Evolutionary conservation across 1,140 invertebrate genomes (phyloP), one percentile per base, ranked within the genome.

Genomic region (Pissodes strobi): DNA sequence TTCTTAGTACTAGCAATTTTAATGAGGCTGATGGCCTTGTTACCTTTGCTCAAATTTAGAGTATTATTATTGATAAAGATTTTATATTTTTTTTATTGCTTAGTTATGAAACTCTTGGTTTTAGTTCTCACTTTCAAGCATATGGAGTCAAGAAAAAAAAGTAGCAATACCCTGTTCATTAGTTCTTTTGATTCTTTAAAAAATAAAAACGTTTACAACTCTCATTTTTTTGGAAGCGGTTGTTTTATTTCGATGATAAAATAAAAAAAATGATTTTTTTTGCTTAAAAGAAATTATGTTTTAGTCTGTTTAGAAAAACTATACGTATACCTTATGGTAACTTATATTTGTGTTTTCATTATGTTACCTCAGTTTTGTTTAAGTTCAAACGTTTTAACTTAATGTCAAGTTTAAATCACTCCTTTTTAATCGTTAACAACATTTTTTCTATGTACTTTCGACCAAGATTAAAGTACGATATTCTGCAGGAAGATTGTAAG

Each of bases 61-160:
- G 15, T 43, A 43, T 43, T 43, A 43, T 43, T 43, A 43, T 43
- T 17, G 39, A 43, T 43, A 43, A 43, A 13, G 39, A 43, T 43
- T 43, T 6, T 43, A 6, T 43, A 8, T 43, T n/a, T 43, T 43
- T 43, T 9, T 43, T 43, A 17, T 9, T 43, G 13, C 9, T 12
- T 43, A 43, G 9, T 43, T 43, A 43, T 43, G 39, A 43, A 43
- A 43, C 39, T 43, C 10, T 43, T 17, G 39, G 39, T 43, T 43
- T 43, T 43, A 43, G 39, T 43, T 43, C 39, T n/a, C 39, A 43
- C 39, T 43, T 43, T 43, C 39, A 43, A 17, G 39, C 39, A 43
- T 43, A 43, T 43, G 15, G 13, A 43, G 5, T 43, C n/a, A 34
- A 34, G n/a, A 34, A n/a, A 17, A 43, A 43, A 43, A 10, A 43